Evolutionary conservation across 2,888 invertebrate species (phyloP).

Genomic region (Myathropa florea): DNA sequence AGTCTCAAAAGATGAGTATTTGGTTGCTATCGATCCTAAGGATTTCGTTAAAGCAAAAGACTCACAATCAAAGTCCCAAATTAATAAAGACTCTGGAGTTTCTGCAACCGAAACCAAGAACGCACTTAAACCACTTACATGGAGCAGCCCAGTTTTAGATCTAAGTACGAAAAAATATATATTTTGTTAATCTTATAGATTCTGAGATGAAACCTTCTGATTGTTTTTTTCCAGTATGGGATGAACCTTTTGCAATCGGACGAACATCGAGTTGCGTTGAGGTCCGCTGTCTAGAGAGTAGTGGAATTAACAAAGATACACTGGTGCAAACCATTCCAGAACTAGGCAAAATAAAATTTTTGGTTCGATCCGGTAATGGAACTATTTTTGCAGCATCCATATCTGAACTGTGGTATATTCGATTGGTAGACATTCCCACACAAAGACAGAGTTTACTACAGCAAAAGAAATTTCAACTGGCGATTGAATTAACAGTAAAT

Average conservation of each 20-base stretch:
- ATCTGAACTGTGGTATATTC: constrained; percentile 94
- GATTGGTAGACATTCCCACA: constrained; percentile 88
- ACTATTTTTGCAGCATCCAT: constrained; percentile 92
- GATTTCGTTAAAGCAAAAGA: constrained; percentile 79
- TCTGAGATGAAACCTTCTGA: not conserved
- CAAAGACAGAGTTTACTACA: constrained; percentile 92
- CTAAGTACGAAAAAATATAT: constrained; percentile 73
- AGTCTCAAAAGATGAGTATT: constrained; percentile 92
- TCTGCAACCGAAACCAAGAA: constrained; percentile 72
- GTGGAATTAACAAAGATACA: constrained; percentile 82
- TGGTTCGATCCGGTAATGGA: constrained; percentile 89
- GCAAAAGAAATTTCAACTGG: constrained; percentile 96
- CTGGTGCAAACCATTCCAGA: constrained; percentile 90
- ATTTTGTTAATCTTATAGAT: too few species aligned
- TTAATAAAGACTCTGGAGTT: constrained; percentile 56
- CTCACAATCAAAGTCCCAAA: constrained; percentile 64
- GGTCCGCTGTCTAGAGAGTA: constrained; percentile 92
- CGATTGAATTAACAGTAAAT: constrained; percentile 93
- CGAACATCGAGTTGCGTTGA: constrained; percentile 91
- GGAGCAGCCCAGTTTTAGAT: constrained; percentile 77
- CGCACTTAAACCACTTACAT: constrained; percentile 74
- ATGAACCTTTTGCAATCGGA: constrained; percentile 95
- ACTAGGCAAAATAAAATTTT: constrained; percentile 87
- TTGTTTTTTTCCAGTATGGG: constrained; percentile 85
- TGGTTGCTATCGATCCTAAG: constrained; percentile 90